Evolutionary conservation across 1,140 invertebrate genomes (phyloP).

Genomic region (Brevipalpus yothersi): DNA sequence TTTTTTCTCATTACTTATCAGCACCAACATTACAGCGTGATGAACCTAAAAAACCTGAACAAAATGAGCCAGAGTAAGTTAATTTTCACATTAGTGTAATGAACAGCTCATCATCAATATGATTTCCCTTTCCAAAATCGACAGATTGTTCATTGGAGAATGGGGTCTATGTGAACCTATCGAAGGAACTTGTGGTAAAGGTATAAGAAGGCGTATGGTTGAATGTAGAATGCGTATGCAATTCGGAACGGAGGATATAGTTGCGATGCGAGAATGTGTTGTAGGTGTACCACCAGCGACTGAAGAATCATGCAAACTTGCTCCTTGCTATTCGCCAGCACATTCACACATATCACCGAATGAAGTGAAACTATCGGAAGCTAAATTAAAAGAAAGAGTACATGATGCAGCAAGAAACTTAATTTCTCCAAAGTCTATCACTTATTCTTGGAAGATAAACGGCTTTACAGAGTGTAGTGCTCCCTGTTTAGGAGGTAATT

Average conservation of each 20-base stretch:
- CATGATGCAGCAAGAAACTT: neutral
- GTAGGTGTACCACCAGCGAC: conserved; percentile 37
- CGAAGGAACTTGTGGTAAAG: conserved; percentile 66
- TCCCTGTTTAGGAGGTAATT: conserved; percentile 56
- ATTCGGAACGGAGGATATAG: too few relatives aligned
- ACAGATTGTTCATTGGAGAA: conserved; percentile 42
- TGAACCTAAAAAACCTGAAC: too few relatives aligned
- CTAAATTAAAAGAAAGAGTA: neutral
- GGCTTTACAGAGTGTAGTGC: conserved; percentile 63
- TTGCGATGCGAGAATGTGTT: conserved; percentile 55
- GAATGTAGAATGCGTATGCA: conserved; percentile 81
- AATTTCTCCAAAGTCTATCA: conserved; percentile 7
- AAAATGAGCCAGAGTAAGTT: too few relatives aligned
- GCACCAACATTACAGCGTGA: too few relatives aligned
- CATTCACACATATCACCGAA: neutral
- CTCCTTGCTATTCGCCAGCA: neutral
- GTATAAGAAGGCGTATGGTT: conserved; percentile 46
- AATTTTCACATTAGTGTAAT: too few relatives aligned
- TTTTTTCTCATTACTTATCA: too few relatives aligned
- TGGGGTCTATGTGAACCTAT: conserved; percentile 45
- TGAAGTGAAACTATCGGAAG: neutral
- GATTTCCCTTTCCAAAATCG: too few relatives aligned
- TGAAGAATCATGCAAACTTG: conserved; percentile 4
- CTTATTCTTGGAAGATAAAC: conserved; percentile 23
- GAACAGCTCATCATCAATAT: too few relatives aligned